Conservation (phyloP, 1,140 invertebrate genomes). For the Condylostylus longicornis region DNA sequence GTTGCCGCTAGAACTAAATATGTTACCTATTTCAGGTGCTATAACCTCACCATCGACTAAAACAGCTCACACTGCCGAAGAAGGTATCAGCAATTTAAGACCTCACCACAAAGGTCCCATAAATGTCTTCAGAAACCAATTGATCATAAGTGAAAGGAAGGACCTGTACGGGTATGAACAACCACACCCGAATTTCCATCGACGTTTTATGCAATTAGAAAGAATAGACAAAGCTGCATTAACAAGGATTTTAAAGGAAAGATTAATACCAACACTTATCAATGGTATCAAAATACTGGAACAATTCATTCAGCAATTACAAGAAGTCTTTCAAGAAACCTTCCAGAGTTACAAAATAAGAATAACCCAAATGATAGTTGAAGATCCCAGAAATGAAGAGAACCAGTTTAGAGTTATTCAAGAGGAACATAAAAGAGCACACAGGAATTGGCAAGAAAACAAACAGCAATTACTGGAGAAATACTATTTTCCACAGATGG, state of each 20-base stretch:
- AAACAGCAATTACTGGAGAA: constrained; percentile 3
- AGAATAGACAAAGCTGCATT: neutral
- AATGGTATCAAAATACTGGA: constrained; percentile 7
- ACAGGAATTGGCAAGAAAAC: constrained; percentile 5
- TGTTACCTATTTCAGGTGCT: neutral
- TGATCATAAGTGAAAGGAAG: neutral
- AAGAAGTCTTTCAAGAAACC: constrained; percentile 5
- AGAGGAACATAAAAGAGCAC: constrained; percentile 6
- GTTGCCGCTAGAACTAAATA: neutral
- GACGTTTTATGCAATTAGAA: neutral
- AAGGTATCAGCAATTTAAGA: neutral
- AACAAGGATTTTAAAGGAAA: neutral
- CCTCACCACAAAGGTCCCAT: constrained; percentile 2
- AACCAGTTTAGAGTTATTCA: constrained; percentile 1
- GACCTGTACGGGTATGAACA: neutral
- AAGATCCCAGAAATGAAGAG: constrained; percentile 2
- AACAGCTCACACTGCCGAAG: neutral
- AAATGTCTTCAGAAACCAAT: constrained; percentile 5
- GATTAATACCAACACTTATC: neutral
- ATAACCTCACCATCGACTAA: neutral
- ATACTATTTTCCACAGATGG: constrained; percentile 7
- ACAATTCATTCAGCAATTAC: neutral
- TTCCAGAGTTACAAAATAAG: constrained; percentile 4
- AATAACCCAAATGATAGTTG: constrained; percentile 7
- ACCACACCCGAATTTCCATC: constrained; percentile 1